Conservation (phyloP, 2,113 vertebrate species). For the Aptenodytes patagonicus region DNA sequence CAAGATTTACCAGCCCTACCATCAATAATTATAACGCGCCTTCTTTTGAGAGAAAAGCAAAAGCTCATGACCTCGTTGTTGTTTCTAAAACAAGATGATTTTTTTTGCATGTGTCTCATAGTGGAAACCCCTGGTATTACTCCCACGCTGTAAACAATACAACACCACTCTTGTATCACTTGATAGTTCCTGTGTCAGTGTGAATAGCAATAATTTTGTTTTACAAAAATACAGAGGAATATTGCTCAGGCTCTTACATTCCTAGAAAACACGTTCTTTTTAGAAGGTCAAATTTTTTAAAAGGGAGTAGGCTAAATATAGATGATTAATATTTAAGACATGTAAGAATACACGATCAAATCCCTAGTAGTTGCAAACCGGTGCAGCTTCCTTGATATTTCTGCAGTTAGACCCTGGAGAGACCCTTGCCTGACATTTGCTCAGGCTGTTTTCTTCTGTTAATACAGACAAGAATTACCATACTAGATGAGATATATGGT, state of each 20-base stretch:
- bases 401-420: not conserved
- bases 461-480: not conserved
- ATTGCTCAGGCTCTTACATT: not conserved
- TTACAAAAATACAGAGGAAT: not conserved
- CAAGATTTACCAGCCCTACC: not conserved
- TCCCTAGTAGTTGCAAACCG: too few species aligned
- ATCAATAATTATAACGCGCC: not conserved
- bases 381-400: not conserved
- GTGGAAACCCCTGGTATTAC: not conserved
- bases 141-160: not conserved
- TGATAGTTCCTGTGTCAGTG: not conserved
- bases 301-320: not conserved
- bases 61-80: not conserved
- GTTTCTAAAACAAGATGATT: not conserved
- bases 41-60: not conserved
- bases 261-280: not conserved
- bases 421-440: not conserved
- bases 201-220: not conserved
- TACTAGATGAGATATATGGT: not conserved
- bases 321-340: not conserved
- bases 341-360: not conserved
- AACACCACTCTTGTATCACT: not conserved
- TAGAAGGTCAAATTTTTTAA: not conserved
- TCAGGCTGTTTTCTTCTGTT: not conserved
- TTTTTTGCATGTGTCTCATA: not conserved